Evolutionary conservation across 2,888 invertebrate species (phyloP).

Genomic region (Lepidocyrtoides sp.): DNA sequence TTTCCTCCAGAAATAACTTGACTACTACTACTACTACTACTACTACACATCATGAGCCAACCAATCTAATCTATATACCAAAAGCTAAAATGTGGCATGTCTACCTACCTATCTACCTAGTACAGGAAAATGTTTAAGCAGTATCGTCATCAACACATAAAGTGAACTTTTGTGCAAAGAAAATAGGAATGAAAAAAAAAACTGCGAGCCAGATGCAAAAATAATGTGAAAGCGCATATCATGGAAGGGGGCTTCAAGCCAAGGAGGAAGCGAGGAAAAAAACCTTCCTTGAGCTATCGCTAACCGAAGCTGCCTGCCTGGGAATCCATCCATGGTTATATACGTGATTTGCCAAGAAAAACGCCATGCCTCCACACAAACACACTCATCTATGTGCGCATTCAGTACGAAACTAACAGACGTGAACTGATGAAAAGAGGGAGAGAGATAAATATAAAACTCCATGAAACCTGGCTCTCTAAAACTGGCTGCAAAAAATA

Average conservation of each 20-base stretch:
- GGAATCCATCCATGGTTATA: conserved; percentile 78
- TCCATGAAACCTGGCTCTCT: conserved; percentile 73
- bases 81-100: conserved; percentile 35
- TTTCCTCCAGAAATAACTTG: conserved; percentile 79
- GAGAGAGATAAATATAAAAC: conserved; percentile 79
- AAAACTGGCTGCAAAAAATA: conserved; percentile 65
- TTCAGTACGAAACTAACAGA: background rate
- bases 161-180: background rate
- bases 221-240: conserved; percentile 69
- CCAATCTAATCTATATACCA: background rate
- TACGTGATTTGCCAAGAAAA: conserved; percentile 80
- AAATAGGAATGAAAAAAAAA: conserved; percentile 63
- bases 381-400: background rate
- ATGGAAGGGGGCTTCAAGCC: conserved; percentile 74
- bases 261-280: conserved; percentile 78
- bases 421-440: background rate
- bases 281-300: conserved; percentile 39
- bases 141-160: conserved; percentile 23
- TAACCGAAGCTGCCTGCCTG: conserved; percentile 60
- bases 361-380: conserved; percentile 68
- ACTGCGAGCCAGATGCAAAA: conserved; percentile 80
- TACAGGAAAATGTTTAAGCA: conserved; percentile 50
- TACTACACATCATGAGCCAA: conserved; percentile 43
- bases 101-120: background rate
- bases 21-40: too few species aligned